A percentile compares a stretch with the other conserved stretches of the same genome.
phyloP scores from a whole-genome alignment of 2,888 invertebrate species.

The Tachina lurida region DNA sequence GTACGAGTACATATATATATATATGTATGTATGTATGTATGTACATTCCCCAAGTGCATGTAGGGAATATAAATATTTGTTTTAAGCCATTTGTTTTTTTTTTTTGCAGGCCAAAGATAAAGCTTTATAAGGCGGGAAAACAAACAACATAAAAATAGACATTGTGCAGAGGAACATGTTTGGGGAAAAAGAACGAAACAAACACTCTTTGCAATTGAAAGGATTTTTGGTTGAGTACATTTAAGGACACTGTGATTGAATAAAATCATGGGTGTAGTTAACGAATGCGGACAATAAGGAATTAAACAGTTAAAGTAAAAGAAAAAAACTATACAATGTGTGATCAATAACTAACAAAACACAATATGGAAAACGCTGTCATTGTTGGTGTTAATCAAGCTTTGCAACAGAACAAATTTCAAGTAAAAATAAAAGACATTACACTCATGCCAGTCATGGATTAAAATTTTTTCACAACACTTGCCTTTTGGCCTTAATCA shows the following conservation, averaged over 20 bases:
- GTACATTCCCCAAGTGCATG: constrained; percentile 39
- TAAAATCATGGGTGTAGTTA: neutral
- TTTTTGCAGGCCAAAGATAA: constrained; percentile 8
- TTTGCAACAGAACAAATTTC: no score
- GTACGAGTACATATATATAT: no score
- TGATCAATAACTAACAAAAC: no score
- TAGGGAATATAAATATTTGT: constrained; percentile 46
- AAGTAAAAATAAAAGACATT: no score
- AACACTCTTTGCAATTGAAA: constrained; percentile 23
- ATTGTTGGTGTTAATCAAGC: no score
- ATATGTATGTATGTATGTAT: no score
- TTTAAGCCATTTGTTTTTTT: neutral
- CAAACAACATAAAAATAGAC: neutral
- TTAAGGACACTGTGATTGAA: constrained; percentile 1
- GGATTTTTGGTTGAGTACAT: constrained; percentile 16
- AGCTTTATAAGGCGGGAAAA: neutral
- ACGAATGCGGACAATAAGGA: neutral
- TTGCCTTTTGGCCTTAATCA: no score
- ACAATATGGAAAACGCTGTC: no score
- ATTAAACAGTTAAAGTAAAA: neutral
- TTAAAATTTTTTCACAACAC: no score
- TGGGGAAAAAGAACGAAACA: constrained; percentile 2
- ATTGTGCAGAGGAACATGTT: neutral
- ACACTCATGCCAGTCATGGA: no score
- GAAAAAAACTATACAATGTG: neutral